A percentile compares a stretch with the other conserved stretches of the same genome.
These are phyloP conservation scores for Anas bernieri DNA, from an alignment of 2,797 vertebrate genomes.

Conservation along the genomic window DNA sequence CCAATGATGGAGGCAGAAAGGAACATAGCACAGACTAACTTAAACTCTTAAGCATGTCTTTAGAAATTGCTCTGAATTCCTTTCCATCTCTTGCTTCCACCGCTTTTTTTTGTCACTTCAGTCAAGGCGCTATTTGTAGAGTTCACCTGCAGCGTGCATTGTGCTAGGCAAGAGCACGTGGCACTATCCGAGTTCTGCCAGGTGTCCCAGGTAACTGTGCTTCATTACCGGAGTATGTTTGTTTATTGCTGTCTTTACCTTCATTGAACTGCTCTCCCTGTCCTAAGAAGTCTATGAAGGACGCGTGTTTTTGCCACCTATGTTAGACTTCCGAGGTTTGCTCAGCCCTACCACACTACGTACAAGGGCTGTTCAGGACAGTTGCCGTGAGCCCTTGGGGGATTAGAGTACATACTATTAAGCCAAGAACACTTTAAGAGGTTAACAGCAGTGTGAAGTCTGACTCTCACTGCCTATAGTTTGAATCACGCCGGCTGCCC, in stretches of 20 bases:
- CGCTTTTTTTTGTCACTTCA: neutral
- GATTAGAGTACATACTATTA: neutral
- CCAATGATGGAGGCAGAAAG: neutral
- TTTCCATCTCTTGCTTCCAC: neutral
- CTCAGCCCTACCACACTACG: neutral
- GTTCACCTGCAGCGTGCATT: neutral
- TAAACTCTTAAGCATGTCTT: neutral
- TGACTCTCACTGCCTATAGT: neutral
- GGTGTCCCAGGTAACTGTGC: conserved; percentile 48
- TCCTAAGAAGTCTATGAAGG: neutral
- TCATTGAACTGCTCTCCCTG: neutral
- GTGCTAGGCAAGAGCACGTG: neutral
- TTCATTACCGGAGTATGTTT: conserved; percentile 44
- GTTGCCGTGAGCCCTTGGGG: neutral
- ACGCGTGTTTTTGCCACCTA: neutral
- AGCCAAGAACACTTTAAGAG: neutral
- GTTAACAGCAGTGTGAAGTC: neutral
- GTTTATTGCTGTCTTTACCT: conserved; percentile 62
- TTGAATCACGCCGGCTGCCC: neutral
- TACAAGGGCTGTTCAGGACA: neutral
- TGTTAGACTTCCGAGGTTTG: neutral
- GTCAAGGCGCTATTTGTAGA: neutral
- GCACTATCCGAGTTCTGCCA: conserved; percentile 14
- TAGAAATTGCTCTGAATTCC: neutral
- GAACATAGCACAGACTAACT: neutral